A percentile compares a stretch with the other conserved stretches of the same genome.
phyloP scores from a whole-genome alignment of 2,888 invertebrate genomes.

The Agonopterix subpropinquella region DNA sequence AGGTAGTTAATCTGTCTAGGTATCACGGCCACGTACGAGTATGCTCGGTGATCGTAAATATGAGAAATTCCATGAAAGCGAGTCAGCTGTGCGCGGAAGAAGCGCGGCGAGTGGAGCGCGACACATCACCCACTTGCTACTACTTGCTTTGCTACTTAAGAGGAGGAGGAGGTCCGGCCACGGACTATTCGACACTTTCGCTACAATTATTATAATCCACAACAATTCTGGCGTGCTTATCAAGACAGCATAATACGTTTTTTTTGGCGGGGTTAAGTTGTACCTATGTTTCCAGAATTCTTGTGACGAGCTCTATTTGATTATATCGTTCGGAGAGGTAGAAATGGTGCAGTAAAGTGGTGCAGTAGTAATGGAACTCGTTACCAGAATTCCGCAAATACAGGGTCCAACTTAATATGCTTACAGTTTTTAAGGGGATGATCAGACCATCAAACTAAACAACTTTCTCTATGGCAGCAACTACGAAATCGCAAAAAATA shows the following conservation, averaged over 20 bases:
- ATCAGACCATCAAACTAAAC: too few species aligned
- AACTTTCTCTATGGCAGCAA: too few species aligned
- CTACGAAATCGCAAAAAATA: too few species aligned
- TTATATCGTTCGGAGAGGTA: too few species aligned
- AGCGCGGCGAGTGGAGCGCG: constrained; percentile 49
- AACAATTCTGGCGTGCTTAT: background rate
- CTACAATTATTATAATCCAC: constrained; percentile 22
- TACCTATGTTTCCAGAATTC: background rate
- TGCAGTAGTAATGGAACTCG: too few species aligned
- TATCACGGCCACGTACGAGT: constrained; percentile 31
- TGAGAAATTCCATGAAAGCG: constrained; percentile 47
- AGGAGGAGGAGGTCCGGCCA: constrained; percentile 20
- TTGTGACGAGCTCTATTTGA: too few species aligned
- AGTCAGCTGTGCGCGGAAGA: constrained; percentile 31
- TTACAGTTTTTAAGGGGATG: too few species aligned
- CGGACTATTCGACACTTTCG: constrained; percentile 44
- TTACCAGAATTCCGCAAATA: too few species aligned
- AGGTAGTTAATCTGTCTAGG: constrained; percentile 28
- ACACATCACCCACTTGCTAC: constrained; percentile 52
- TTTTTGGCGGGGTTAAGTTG: background rate
- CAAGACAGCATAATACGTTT: too few species aligned
- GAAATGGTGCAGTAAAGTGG: too few species aligned
- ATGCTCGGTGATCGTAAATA: constrained; percentile 31
- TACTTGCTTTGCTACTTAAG: background rate
- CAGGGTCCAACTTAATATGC: too few species aligned